Base-by-base conservation (phyloP, 1,140 invertebrate species). In the Drosophila cardini region DNA sequence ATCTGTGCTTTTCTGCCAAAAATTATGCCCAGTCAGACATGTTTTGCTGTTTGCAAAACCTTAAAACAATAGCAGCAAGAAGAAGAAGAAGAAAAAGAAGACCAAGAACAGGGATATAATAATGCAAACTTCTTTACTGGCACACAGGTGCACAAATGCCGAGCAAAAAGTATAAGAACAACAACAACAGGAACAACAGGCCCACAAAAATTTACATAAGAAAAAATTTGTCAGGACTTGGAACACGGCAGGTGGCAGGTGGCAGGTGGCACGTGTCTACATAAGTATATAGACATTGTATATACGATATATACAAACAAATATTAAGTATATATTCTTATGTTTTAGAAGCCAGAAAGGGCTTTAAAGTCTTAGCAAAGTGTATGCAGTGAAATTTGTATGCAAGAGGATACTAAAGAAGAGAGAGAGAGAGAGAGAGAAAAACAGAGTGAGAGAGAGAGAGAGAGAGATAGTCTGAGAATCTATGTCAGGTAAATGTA, bases 141-240 rank as follows among this genome's bases (percentile, higher is more conserved):
- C 48, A 34, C 78, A 78, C 83, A 86, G 83, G 83, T 86, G 83
- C 76, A 72, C 64, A 63, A 82, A 72, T 78, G 79, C 21, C 75
- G 50, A 75, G 38, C 61, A 36, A 32, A 71, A 77, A 69, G 69
- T 50, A 77, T 46, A 80, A 78, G 61, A 74, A 77, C 70, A 68
- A 55, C 48, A 69, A 36, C 65, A 76, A 13, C 38, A 57, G 34
- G 43, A 46, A 55, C 64, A 76, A 13, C 38, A 57, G 34, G 34
- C 18, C 38, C 70, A 56, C 48, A 65, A 64, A 26, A 86, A 86
- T 86, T 86, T 86, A 86, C 82, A 86, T 87, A 86, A 87, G 18
- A 68, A 86, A 82, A 86, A 86, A 79, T 85, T 86, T 82, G 78
- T 82, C 72, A 79, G 48, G 72, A 55, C 53, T 53, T 63, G 75